These are phyloP conservation scores for Psephotus haematonotus DNA, from an alignment of 2,113 vertebrate genomes.

Conservation along the genomic window DNA sequence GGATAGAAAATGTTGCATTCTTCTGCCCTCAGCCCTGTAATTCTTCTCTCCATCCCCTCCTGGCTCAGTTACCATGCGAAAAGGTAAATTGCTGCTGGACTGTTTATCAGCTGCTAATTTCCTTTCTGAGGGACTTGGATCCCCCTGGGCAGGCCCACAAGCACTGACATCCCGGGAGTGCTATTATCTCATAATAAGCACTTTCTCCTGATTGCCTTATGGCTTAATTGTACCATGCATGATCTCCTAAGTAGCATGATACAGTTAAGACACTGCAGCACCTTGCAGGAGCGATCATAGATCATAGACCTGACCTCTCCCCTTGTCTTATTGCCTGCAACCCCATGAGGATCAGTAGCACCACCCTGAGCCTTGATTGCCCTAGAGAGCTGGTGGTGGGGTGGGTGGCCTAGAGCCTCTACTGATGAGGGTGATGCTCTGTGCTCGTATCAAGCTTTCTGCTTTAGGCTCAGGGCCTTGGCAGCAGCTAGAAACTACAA, in stretches of 20 bases:
- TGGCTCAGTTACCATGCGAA: not conserved
- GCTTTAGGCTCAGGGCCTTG: not conserved
- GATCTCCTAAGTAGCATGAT: not conserved
- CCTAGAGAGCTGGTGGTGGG: rapidly evolving
- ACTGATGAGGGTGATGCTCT: not conserved
- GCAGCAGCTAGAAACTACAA: not conserved
- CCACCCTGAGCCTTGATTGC: not conserved
- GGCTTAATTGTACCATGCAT: rapidly evolving
- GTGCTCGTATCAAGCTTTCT: not conserved
- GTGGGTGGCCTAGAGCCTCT: not conserved
- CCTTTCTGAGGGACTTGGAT: not conserved
- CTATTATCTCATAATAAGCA: not conserved
- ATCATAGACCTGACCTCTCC: not conserved
- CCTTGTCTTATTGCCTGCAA: not conserved
- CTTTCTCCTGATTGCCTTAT: not conserved
- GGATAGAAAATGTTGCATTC: not conserved
- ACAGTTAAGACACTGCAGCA: rapidly evolving
- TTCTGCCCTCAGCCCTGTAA: not conserved
- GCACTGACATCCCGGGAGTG: not conserved
- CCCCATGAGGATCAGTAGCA: not conserved
- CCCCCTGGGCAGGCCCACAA: not conserved
- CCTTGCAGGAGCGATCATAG: not conserved
- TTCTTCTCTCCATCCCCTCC: not conserved
- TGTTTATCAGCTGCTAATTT: not conserved
- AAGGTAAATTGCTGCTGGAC: not conserved